Base-by-base conservation (phyloP, 2,113 vertebrate species). In the Baryphthengus martii region DNA sequence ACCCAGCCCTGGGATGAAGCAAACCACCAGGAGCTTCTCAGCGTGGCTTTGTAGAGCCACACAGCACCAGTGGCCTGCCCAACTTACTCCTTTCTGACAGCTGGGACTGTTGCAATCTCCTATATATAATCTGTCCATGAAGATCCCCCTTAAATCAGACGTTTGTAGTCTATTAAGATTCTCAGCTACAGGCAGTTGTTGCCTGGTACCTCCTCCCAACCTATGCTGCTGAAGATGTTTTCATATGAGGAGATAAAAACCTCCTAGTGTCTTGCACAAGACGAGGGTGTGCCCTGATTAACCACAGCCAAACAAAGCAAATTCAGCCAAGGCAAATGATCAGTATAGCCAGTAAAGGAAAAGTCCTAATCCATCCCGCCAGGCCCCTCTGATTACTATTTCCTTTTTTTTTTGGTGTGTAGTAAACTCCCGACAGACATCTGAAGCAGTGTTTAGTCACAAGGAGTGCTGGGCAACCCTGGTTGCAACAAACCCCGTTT, bases 281-380 rank as follows among this genome's bases (percentile, higher is more conserved):
- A 19, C 0, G 1, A 63, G 5, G 6, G 1, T 29, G 37, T 61
- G 35, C 20, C 42, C 47, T 39, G 14, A 28, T 56, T 50, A 70
- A 26, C 26, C 7, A 49, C 17, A 62, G 49, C 33, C 23, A 71
- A 76, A 25, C 37, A 65, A 77, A 65, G 21, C 24, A 35, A 77
- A 72, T 53, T 52, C n/a, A 72, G 12, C 26, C 29, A 66, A 45
- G 9, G 19, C 4, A 39, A 71, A 47, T 40, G 25, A 39, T 35
- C 21, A 40, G 9, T 9, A 28, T 4, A 53, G 2, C 17, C 25
- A 52, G 6, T 13, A 52, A 53, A 83, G 19, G 21, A 33, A 59
- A 72, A 20, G 15, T 72, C 42, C 31, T 62, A 68, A 49, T 42
- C 21, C 23, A 44, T 37, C 13, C 49, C 59, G 7, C 19, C 35